Evolutionary conservation across 2,888 invertebrate genomes (phyloP).

Genomic region (Chymomyza caudatula): DNA sequence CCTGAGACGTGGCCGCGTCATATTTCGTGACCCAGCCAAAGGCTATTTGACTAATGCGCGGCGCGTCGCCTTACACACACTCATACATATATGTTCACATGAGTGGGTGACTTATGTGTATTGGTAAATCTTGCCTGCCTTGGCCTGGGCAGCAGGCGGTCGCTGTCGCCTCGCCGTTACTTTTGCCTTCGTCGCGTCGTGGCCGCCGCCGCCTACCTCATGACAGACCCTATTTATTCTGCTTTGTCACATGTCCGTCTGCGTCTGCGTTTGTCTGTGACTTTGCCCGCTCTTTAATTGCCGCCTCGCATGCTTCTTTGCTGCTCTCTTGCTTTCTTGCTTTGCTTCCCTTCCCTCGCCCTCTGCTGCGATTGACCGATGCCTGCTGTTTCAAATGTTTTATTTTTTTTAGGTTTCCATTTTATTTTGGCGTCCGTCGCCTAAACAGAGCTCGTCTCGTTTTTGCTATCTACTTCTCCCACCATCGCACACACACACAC

Average conservation of each 20-base stretch:
- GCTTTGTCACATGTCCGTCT: slow-evolving; percentile 42
- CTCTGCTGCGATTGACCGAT: slow-evolving; percentile 52
- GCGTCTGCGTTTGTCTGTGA: not conserved
- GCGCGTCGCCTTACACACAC: slow-evolving; percentile 21
- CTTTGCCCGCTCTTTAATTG: slow-evolving; percentile 64
- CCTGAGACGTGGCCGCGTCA: slow-evolving; percentile 28
- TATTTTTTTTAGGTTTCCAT: slow-evolving; percentile 44
- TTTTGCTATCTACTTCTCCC: slow-evolving; percentile 38
- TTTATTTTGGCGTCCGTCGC: slow-evolving; percentile 59
- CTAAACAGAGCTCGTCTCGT: slow-evolving; percentile 34
- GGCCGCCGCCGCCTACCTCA: slow-evolving; percentile 55
- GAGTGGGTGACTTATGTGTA: slow-evolving; percentile 48
- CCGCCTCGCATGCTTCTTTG: slow-evolving; percentile 44
- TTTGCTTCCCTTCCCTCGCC: not conserved
- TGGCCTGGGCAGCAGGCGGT: slow-evolving; percentile 13
- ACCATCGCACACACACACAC: slow-evolving; percentile 43
- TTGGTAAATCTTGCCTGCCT: slow-evolving; percentile 46
- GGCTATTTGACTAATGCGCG: slow-evolving; percentile 40
- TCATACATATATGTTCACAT: not conserved
- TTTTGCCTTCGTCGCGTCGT: too few relatives aligned
- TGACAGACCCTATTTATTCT: slow-evolving; percentile 58
- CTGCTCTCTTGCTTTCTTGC: slow-evolving; percentile 2
- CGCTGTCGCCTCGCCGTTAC: not conserved
- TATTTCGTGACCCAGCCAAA: slow-evolving; percentile 30
- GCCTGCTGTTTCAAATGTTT: slow-evolving; percentile 64